Conservation (phyloP, 2,113 vertebrate species). For the Malurus alboscapulatus region DNA sequence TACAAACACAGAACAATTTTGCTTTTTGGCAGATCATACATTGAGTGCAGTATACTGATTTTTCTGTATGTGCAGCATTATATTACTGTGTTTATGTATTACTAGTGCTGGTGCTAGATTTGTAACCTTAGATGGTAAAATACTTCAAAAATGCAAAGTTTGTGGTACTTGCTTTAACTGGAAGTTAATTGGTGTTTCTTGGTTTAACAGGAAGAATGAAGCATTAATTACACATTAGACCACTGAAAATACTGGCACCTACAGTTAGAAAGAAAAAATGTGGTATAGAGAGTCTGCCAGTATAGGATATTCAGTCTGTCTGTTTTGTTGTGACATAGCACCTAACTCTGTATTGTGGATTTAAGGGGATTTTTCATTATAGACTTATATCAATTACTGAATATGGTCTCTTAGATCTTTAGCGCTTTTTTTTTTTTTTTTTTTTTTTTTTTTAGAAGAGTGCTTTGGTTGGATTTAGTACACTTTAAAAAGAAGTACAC, state of each 20-base stretch:
- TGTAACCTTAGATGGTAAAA: not conserved
- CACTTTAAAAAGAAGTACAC: not conserved
- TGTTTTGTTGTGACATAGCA: not conserved
- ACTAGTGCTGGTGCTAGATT: not conserved
- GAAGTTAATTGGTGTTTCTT: not conserved
- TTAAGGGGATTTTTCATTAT: not conserved
- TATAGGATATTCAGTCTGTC: not conserved
- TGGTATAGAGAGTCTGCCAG: accelerated
- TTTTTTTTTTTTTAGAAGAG: not conserved
- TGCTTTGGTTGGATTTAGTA: not conserved
- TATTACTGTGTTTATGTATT: not conserved
- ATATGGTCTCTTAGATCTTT: not conserved
- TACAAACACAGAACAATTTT: not conserved
- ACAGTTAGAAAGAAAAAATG: not conserved
- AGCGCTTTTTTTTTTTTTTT: too few relatives aligned
- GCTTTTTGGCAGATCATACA: not conserved
- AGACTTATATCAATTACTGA: not conserved
- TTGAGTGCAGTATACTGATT: not conserved
- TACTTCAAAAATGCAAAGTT: not conserved
- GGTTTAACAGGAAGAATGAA: not conserved
- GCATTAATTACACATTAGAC: not conserved
- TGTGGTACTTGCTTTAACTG: not conserved
- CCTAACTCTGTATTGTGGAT: not conserved
- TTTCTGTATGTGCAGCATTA: not conserved
- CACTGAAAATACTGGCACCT: not conserved